Percentiles rank a stretch among this genome's conserved stretches.
phyloP scores from a whole-genome alignment of 2,888 invertebrate genomes.

The Amblyjoppa fuscipennis region DNA sequence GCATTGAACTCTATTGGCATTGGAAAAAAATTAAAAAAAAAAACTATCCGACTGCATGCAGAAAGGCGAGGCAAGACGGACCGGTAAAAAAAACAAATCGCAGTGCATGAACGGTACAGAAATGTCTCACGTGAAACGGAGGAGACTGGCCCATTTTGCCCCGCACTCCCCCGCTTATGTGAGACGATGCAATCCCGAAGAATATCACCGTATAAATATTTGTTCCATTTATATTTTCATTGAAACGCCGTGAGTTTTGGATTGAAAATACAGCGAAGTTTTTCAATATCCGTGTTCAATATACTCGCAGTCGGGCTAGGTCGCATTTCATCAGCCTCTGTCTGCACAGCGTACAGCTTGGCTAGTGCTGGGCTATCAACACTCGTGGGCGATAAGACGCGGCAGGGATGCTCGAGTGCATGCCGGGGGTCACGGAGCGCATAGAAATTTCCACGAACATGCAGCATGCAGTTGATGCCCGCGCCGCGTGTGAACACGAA shows the following conservation, averaged over 20 bases:
- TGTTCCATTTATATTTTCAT: background rate
- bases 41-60: background rate
- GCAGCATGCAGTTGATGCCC: background rate
- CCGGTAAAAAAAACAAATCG: background rate
- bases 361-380: conserved; percentile 30
- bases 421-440: background rate
- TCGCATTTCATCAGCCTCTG: background rate
- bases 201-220: background rate
- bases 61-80: background rate
- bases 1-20: conserved; percentile 32
- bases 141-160: background rate
- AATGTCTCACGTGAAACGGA: background rate
- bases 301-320: background rate
- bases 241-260: background rate
- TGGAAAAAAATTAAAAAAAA: background rate
- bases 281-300: conserved; percentile 4
- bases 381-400: conserved; percentile 5
- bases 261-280: background rate
- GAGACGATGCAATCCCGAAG: background rate
- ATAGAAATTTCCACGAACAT: conserved; percentile 12
- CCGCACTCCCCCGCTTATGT: background rate
- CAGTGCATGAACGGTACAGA: background rate
- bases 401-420: background rate
- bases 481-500: background rate
- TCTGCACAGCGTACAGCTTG: conserved; percentile 26